Conservation (phyloP, 2,797 vertebrate genomes). For the Fundulus diaphanus region DNA sequence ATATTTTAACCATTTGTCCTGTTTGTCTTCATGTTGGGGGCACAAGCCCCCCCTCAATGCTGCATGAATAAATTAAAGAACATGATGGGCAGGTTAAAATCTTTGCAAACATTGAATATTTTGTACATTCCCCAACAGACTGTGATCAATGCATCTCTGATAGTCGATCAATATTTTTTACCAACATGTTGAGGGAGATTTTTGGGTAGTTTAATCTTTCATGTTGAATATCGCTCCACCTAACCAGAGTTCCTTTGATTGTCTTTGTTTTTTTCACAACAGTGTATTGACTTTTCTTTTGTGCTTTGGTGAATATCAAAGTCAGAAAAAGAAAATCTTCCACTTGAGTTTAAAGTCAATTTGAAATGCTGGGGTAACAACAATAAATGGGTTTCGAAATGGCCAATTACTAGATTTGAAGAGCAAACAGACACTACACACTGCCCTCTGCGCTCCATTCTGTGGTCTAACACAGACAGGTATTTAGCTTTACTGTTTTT, state of each 20-base stretch:
- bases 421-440: slow-evolving; percentile 6
- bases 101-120: not conserved
- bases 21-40: too few relatives aligned
- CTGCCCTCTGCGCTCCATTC: not conserved
- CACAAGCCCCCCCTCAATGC: too few relatives aligned
- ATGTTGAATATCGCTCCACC: not conserved
- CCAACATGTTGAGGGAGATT: not conserved
- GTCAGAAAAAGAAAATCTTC: not conserved
- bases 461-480: slow-evolving; percentile 4
- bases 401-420: slow-evolving; percentile 2
- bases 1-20: not conserved
- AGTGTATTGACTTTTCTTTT: not conserved
- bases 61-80: too few relatives aligned
- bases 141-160: not conserved
- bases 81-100: not conserved
- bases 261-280: not conserved
- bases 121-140: not conserved
- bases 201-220: too few relatives aligned
- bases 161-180: not conserved
- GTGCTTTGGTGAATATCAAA: slow-evolving; percentile 7
- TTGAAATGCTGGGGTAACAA: slow-evolving; percentile 5
- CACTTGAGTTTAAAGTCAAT: not conserved
- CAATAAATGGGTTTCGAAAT: slow-evolving; percentile 28
- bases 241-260: not conserved
- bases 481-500: slow-evolving; percentile 17